Percentiles rank a stretch among this genome's conserved stretches.
phyloP scores from a whole-genome alignment of 2,113 vertebrate species.

The Otolemur garnettii region DNA sequence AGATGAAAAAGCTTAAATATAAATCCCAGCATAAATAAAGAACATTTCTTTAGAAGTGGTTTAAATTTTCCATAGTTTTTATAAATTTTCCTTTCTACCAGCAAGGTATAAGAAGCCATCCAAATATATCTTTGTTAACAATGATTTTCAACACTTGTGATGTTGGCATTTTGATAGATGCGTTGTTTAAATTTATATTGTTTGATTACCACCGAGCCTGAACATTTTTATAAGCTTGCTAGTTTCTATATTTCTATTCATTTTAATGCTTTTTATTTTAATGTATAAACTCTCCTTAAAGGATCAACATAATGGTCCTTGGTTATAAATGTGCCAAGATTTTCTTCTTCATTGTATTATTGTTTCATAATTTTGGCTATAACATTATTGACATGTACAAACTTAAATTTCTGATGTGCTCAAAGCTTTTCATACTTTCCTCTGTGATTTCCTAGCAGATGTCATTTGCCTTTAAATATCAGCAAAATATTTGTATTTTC shows the following conservation, averaged over 20 bases:
- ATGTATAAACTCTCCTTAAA: not conserved
- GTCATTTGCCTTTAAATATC: not conserved
- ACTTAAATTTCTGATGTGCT: not conserved
- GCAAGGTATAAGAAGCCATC: not conserved
- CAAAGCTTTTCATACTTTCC: not conserved
- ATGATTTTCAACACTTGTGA: not conserved
- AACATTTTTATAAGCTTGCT: not conserved
- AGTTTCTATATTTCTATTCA: conserved; percentile 4
- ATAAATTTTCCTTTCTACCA: not conserved
- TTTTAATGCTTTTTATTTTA: conserved; percentile 17
- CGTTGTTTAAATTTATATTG: conserved; percentile 13
- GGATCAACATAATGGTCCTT: not conserved
- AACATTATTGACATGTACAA: not conserved
- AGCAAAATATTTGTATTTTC: conserved; percentile 2
- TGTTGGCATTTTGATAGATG: not conserved
- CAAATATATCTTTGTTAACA: not conserved
- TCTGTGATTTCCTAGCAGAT: not conserved
- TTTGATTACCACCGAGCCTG: not conserved
- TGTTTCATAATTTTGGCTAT: not conserved
- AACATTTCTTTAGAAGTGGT: conserved; percentile 5
- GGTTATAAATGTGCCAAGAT: conserved; percentile 1
- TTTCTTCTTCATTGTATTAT: not conserved
- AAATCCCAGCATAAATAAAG: not conserved
- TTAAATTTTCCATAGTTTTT: not conserved
- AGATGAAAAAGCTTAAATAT: conserved; percentile 19